Conservation (phyloP, 2,888 invertebrate species). For the Branchinecta sandiegonensis region DNA sequence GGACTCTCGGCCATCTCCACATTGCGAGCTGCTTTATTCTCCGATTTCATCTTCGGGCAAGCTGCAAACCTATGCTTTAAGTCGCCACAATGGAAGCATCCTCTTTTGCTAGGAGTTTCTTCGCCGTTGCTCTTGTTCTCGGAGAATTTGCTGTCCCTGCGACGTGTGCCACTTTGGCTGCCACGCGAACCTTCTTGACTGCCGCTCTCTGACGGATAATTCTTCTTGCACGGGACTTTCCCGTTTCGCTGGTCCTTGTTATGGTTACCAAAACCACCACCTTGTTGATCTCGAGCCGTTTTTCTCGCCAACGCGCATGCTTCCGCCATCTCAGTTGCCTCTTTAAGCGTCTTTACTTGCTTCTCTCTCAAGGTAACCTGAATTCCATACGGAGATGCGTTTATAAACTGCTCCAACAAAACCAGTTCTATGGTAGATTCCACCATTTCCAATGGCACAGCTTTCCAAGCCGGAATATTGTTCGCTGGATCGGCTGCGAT, state of each 20-base stretch:
- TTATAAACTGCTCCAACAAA: background rate
- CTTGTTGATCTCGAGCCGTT: background rate
- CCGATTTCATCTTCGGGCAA: no score
- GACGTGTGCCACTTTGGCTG: no score
- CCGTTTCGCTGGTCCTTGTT: background rate
- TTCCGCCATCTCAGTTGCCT: conserved; percentile 6
- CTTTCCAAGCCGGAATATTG: background rate
- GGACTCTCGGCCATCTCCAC: no score
- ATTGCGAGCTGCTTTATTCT: no score
- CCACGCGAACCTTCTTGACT: background rate
- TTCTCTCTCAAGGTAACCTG: background rate
- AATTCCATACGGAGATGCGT: background rate
- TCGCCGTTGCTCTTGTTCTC: background rate
- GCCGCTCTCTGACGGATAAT: background rate
- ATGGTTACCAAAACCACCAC: no score
- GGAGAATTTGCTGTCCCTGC: no score
- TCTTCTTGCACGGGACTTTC: background rate
- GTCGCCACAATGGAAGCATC: no score
- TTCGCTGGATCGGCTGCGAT: background rate
- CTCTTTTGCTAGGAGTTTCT: background rate
- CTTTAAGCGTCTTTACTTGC: background rate
- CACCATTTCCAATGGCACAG: background rate
- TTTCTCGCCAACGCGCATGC: background rate
- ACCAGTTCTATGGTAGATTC: background rate
- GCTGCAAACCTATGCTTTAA: no score